Evolutionary conservation across 2,888 invertebrate genomes (phyloP), one percentile per base, ranked within the genome.

Genomic region (Ditula angustiorana): DNA sequence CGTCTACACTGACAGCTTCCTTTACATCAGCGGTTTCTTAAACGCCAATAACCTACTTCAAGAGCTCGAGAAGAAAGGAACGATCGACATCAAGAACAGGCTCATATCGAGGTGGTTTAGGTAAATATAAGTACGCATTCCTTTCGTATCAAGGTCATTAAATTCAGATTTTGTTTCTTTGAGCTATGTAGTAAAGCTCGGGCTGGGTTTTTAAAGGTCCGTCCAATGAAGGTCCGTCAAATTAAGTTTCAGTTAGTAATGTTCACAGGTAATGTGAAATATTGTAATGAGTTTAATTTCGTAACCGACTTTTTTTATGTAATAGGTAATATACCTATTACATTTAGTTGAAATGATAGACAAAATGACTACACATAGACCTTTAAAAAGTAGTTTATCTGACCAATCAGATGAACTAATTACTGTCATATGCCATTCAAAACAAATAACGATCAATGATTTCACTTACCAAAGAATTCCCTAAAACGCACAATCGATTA

Each of bases 1-100:
- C 13, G 82, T 95, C 16, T 95, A 95, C 77, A 95, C 95, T 0
- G 95, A 95, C 77, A 92, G 93, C 50, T 95, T 95, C 73, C 82
- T 95, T 13, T 88, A 94, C 65, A 82, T 95, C 13, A 95, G 95
- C 69, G 95, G 95, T 0, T 92, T 94, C 64, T 76, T 95, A 16
- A 94, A 94, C 71, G 93, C 94, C 0, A 86, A 92, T 77, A 90
- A 93, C 50, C 82, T 95, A 0, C 79, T 94, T 1, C 85, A 87
- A 67, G 94, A 94, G 67, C 80, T 94, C 28, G 90, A 93, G 61
- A 88, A 79, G 64, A 89, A 88, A 71, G 90, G 91, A 11, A 87
- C 86, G 0, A 92, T 94, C 63, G 88, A 93, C 68, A 80, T 94
- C 57, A 90, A 86, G 72, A 86, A 86, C 67, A 91, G 93, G 74